Evolutionary conservation across 2,888 invertebrate species (phyloP), one percentile per base, ranked within the genome.

Genomic region (Cataglyphis rosenhaueri): DNA sequence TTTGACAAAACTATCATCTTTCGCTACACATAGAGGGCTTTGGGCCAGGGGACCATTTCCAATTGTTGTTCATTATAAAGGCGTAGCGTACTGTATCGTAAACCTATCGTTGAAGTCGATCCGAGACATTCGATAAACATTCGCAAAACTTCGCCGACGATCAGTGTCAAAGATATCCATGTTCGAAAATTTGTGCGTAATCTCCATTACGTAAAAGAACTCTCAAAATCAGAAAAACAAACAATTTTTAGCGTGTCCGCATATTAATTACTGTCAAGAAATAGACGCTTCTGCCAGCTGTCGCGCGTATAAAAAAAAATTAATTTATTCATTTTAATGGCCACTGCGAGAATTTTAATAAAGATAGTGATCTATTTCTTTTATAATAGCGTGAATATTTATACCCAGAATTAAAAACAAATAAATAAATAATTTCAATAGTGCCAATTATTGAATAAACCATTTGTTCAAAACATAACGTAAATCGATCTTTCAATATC

Each of bases 21-120:
- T 83, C 79, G 81, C 84, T 85, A 85, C 74, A 76, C 81, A 86
- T 87, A 91, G 87, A 91, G 90, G 90, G 88, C 88, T 91, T n/a
- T 85, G 64, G 82, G 87, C 84, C 88, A 87, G 86, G 79, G 87
- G 86, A 84, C 21, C 21, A 21, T 86, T 79, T 81, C 52, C 84
- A 74, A 74, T 87, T 83, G 85, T 86, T 86, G 86, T 70, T 38
- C 68, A 83, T 79, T 75, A 74, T 65, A 62, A 70, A 66, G 59
- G 4, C 10, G 25, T 61, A 10, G 41, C 10, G 18, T 59, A 57
- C 29, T 1, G 29, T 55, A 21, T 70, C 59, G 35, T 70, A 59
- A 35, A 79, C 59, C 44, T 68, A 48, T 68, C 44, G 29, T 78
- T 25, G 18, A 70, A 68, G 10, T 70, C 59, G 78, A 32, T 35